phyloP scores from a whole-genome alignment of 2,113 vertebrate species.

The Martes martes region DNA sequence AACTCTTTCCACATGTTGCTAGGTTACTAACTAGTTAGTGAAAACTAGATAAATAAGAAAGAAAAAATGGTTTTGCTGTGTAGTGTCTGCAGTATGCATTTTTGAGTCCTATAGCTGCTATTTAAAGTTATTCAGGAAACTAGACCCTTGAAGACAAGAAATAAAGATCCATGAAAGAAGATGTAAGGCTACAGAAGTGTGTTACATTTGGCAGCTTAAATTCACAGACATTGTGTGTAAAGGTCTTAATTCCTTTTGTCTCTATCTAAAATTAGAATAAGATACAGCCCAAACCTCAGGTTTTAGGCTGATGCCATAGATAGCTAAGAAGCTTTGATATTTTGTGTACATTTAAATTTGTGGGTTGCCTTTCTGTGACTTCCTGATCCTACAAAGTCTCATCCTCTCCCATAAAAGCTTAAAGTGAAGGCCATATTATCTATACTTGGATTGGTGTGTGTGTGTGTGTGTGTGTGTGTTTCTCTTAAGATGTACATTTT shows the following conservation, averaged over 20 bases:
- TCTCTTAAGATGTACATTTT: not conserved
- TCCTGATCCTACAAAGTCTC: not conserved
- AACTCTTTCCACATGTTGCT: not conserved
- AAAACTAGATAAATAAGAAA: slow-evolving; percentile 20
- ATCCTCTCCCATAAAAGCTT: not conserved
- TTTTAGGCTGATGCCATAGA: not conserved
- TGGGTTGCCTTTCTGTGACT: not conserved
- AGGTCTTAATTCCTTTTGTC: not conserved
- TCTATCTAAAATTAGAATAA: not conserved
- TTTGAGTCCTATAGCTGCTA: not conserved
- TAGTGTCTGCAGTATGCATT: not conserved
- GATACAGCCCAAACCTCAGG: not conserved
- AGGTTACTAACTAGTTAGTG: slow-evolving; percentile 4
- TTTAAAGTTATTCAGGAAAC: not conserved
- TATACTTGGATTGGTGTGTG: not conserved
- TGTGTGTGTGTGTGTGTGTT: not conserved
- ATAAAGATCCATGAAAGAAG: not conserved
- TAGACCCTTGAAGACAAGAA: not conserved
- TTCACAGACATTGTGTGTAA: not conserved
- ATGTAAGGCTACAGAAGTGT: not conserved
- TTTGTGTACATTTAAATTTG: not conserved
- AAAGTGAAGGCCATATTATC: not conserved
- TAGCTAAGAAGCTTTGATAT: not conserved
- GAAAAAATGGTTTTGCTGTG: not conserved
- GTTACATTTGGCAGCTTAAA: not conserved